A percentile compares a stretch with the other conserved stretches of the same genome.
Evolutionary conservation across 2,797 vertebrate genomes (phyloP).

Genomic region (Falco biarmicus): DNA sequence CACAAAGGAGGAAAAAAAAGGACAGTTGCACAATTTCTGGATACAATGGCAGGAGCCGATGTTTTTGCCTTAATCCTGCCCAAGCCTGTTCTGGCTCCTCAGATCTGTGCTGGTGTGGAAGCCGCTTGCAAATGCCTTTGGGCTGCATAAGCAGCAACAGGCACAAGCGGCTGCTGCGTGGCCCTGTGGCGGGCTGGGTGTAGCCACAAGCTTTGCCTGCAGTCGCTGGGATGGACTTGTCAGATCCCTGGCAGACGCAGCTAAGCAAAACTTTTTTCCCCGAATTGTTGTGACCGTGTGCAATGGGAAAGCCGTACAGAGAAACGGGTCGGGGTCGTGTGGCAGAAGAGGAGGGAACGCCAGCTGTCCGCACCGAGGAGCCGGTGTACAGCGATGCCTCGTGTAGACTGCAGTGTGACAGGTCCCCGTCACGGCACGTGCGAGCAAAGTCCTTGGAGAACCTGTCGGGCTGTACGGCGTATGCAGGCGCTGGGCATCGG

Average conservation of each 20-base stretch:
- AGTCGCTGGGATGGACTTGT: not conserved
- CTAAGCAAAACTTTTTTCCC: not conserved
- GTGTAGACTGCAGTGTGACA: not conserved
- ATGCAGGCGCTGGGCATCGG: not conserved
- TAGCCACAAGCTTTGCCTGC: not conserved
- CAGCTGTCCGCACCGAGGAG: not conserved
- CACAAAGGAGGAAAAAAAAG: not conserved
- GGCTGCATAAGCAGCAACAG: not conserved
- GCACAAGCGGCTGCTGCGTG: not conserved
- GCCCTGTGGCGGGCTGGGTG: not conserved
- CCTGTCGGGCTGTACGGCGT: accelerated
- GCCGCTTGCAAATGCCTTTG: not conserved
- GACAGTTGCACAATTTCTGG: not conserved
- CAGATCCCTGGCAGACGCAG: not conserved
- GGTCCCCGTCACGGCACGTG: not conserved
- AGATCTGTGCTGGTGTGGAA: not conserved
- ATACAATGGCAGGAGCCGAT: not conserved
- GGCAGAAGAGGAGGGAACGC: not conserved
- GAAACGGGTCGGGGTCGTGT: not conserved
- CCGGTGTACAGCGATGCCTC: not conserved
- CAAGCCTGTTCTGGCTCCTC: not conserved
- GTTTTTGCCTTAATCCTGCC: not conserved
- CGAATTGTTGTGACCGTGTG: not conserved
- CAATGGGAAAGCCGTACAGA: not conserved
- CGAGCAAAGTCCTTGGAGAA: not conserved